Evolutionary conservation across 2,888 invertebrate genomes (phyloP).

Genomic region (Dicranocentrus wangi): DNA sequence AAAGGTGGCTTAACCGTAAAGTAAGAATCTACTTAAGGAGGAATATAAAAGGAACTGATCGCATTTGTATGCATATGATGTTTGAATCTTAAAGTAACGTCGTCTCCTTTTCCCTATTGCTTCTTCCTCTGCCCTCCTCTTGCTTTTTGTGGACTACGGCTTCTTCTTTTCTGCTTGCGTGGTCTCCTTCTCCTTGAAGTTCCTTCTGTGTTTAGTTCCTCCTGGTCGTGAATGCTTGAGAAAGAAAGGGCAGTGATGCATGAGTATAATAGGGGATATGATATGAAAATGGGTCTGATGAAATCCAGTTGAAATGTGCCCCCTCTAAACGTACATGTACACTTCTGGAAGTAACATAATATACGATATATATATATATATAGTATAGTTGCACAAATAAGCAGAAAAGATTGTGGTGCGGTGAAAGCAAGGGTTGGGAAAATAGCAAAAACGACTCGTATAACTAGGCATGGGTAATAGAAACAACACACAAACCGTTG

Average conservation of each 20-base stretch:
- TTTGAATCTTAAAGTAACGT: conserved; percentile 66
- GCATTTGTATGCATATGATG: conserved; percentile 72
- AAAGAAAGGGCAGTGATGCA: conserved; percentile 55
- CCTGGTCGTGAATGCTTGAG: conserved; percentile 46
- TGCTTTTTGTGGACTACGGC: neutral
- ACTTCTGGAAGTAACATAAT: too few relatives aligned
- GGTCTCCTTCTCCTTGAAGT: conserved; percentile 20
- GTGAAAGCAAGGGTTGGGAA: conserved; percentile 26
- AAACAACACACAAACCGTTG: conserved; percentile 56
- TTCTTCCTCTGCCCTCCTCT: conserved; percentile 6
- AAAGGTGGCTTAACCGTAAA: conserved; percentile 53
- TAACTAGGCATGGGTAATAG: conserved; percentile 32
- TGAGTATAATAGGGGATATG: conserved; percentile 52
- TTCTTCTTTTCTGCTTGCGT: conserved; percentile 29
- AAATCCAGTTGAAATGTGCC: conserved; percentile 46
- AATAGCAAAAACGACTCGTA: conserved; percentile 19
- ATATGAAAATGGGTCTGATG: conserved; percentile 62
- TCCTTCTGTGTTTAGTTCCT: conserved; percentile 26
- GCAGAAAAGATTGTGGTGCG: neutral
- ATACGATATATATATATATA: too few relatives aligned
- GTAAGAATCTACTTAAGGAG: conserved; percentile 51
- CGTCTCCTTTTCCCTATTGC: conserved; percentile 40
- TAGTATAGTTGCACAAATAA: too few relatives aligned
- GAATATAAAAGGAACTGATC: conserved; percentile 68
- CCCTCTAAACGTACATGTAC: too few relatives aligned